Base-by-base conservation (phyloP, 2,113 vertebrate genomes). In the Oncorhynchus clarkii region DNA sequence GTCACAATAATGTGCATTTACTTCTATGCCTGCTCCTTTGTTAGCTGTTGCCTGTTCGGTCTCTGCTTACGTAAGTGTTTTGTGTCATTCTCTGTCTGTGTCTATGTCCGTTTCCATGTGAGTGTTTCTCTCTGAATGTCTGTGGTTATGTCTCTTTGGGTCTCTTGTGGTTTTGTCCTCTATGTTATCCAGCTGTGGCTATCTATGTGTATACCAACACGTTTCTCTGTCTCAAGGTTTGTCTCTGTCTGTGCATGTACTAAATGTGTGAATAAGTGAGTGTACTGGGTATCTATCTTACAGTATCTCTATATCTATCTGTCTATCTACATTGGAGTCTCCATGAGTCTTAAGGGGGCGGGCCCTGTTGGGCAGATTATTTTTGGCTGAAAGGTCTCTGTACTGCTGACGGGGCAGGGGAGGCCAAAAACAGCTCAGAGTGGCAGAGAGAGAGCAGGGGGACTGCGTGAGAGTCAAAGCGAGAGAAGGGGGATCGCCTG, bases 371-470 rank as follows among this genome's bases (percentile, higher is more conserved):
- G 83, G 62, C 11, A 79, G 80, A 89, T 92, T 93, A 93, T 93
- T 93, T 94, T 93, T 86, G 92, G 88, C 85, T 67, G 76, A 74
- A 76, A 73, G 86, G 82, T 70, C 82, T 79, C 84, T 75, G 89
- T 87, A 89, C 78, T 92, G 92, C 91, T 92, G 92, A 91, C 88
- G 75, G 82, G 86, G 89, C 88, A 90, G 83, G 70, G 79, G 74
- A 60, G 78, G 86, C 90, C 89, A 91, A 91, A 93, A 93, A 91
- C 88, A 92, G 92, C 89, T 83, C 80, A 60, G 77, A 78, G 77
- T 73, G 77, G 34, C 54, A 59, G 75, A 82, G 87, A 67, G 16
- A 16, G 80, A 85, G 72, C 71, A 57, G 80, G 79, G 60, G 78
- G 66, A 79, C 71, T 45, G 62, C 51, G 57, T 24, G 57, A 51